phyloP scores from a whole-genome alignment of 1,140 invertebrate species.

The Pachyrhynchus sulphureomaculatus region DNA sequence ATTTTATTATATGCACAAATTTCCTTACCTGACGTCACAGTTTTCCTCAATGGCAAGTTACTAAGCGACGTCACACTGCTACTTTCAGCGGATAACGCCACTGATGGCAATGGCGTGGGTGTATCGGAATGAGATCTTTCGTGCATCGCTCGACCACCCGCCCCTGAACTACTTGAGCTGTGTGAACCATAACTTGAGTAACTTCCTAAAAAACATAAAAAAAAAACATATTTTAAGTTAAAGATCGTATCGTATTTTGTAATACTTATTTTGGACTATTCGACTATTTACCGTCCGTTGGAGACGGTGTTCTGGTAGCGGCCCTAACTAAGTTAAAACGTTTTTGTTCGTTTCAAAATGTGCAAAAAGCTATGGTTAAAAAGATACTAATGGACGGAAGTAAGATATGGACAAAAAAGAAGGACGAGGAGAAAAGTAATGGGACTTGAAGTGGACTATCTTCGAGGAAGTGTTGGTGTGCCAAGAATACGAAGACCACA shows the following conservation, averaged over 20 bases:
- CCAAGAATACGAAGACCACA: no score
- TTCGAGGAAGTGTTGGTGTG: no score
- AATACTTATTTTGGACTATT: background rate
- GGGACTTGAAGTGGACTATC: no score
- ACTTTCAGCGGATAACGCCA: conserved; percentile 90
- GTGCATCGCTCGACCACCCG: conserved; percentile 63
- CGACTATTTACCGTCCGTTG: no score
- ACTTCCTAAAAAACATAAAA: conserved; percentile 40
- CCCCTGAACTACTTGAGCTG: conserved; percentile 45
- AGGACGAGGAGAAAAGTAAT: no score
- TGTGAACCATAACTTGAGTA: conserved; percentile 51
- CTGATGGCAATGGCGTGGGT: conserved; percentile 76
- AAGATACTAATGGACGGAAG: no score
- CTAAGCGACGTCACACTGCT: conserved; percentile 92
- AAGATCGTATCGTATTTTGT: background rate
- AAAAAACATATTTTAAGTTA: background rate
- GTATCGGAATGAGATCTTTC: conserved; percentile 91
- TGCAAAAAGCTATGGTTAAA: no score
- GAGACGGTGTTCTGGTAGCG: no score
- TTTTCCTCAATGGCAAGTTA: conserved; percentile 65
- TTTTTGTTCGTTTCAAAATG: no score
- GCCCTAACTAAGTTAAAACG: no score
- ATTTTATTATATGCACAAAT: no score
- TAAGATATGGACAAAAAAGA: no score
- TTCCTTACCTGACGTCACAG: background rate